Evolutionary conservation across 2,113 vertebrate species (phyloP).

Genomic region (Podiceps cristatus): DNA sequence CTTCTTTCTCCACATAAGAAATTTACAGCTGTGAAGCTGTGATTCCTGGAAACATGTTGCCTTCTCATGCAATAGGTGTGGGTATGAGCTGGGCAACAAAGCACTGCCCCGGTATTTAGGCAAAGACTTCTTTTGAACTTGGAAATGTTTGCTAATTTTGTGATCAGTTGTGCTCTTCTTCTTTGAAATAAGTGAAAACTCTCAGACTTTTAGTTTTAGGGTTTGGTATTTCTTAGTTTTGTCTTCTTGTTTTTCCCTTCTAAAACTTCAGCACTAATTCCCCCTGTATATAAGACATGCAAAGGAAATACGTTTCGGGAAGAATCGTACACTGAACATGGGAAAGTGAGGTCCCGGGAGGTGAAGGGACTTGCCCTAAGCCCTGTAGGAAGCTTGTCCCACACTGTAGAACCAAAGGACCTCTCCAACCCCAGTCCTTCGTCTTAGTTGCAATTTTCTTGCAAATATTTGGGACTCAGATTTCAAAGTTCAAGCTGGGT

Average conservation of each 20-base stretch:
- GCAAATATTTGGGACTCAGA: conserved; percentile 29
- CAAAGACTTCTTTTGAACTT: not conserved
- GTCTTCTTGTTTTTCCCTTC: not conserved
- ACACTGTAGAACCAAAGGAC: not conserved
- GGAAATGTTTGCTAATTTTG: not conserved
- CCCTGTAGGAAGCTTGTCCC: not conserved
- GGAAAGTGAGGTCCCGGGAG: not conserved
- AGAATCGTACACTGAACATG: not conserved
- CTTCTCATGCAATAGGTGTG: not conserved
- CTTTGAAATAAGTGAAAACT: not conserved
- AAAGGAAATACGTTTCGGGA: not conserved
- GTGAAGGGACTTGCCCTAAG: not conserved
- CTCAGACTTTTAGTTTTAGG: not conserved
- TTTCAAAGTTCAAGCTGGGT: conserved; percentile 51
- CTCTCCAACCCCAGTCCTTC: not conserved
- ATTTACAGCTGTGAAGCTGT: not conserved
- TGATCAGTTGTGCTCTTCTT: not conserved
- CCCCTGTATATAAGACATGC: not conserved
- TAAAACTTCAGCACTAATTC: not conserved
- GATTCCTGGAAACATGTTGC: not conserved
- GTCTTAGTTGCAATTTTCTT: not conserved
- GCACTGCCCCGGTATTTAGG: not conserved
- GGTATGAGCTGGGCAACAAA: not conserved
- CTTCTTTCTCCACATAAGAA: not conserved
- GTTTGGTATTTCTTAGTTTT: not conserved